Conservation (phyloP, 2,797 vertebrate genomes). For the Gymnodraco acuticeps region DNA sequence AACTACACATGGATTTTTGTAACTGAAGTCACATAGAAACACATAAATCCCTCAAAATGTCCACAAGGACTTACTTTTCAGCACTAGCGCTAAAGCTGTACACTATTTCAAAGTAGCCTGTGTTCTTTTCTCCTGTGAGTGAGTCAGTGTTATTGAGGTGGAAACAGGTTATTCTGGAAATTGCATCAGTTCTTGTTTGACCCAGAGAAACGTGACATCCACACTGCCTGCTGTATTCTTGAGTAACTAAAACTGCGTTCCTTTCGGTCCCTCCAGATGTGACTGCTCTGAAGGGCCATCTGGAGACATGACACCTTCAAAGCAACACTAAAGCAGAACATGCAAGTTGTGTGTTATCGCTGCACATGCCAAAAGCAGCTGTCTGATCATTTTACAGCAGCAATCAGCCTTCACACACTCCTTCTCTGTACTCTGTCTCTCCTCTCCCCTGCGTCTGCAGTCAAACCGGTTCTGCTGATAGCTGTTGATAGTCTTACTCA, state of each 20-base stretch:
- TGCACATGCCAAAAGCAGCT: slow-evolving; percentile 34
- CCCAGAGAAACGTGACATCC: slow-evolving; percentile 20
- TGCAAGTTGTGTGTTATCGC: slow-evolving; percentile 17
- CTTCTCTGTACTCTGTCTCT: slow-evolving; percentile 12
- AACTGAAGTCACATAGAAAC: neutral
- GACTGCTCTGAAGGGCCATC: slow-evolving; percentile 10
- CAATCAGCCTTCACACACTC: slow-evolving; percentile 16
- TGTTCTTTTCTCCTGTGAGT: neutral
- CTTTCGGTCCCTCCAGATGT: slow-evolving; percentile 31
- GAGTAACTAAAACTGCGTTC: neutral
- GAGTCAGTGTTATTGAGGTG: neutral
- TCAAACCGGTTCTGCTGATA: slow-evolving; percentile 41
- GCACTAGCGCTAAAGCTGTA: neutral
- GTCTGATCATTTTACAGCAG: slow-evolving; percentile 41
- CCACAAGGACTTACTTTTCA: neutral
- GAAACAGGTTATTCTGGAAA: slow-evolving; percentile 37
- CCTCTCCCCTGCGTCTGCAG: slow-evolving; percentile 6
- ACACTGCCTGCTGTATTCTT: slow-evolving; percentile 20
- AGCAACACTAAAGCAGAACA: slow-evolving; percentile 15
- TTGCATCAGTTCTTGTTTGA: slow-evolving; percentile 25
- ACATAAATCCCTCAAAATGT: neutral
- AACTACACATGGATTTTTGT: neutral
- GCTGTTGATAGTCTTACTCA: slow-evolving; percentile 40
- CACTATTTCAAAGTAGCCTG: neutral
- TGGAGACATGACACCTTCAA: slow-evolving; percentile 27